These are phyloP conservation scores for Oryzias celebensis DNA, from an alignment of 2,113 vertebrate genomes.

Conservation along the genomic window DNA sequence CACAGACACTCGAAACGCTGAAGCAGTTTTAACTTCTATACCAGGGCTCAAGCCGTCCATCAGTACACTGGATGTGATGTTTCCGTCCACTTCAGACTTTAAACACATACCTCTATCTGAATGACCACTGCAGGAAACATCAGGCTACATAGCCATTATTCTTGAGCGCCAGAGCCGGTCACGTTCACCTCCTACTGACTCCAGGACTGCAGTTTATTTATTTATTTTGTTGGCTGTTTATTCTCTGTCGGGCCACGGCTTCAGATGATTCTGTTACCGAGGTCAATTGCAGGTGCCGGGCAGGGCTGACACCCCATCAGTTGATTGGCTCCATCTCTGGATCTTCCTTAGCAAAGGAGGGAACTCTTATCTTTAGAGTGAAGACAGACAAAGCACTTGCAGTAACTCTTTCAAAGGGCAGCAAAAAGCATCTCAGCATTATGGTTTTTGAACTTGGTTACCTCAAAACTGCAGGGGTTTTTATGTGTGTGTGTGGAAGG, in stretches of 20 bases:
- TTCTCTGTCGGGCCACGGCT: neutral
- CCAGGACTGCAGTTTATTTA: neutral
- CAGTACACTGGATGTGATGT: neutral
- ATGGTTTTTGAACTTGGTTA: too few species aligned
- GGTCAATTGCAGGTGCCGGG: neutral
- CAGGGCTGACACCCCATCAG: neutral
- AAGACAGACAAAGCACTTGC: neutral
- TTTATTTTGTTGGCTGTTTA: neutral
- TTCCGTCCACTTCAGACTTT: slow-evolving; percentile 6
- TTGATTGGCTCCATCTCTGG: neutral
- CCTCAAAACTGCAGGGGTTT: too few species aligned
- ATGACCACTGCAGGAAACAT: neutral
- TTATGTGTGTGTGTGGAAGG: too few species aligned
- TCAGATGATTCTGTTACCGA: neutral
- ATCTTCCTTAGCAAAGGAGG: neutral
- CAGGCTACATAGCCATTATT: neutral
- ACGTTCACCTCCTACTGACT: neutral
- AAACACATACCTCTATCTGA: slow-evolving; percentile 5
- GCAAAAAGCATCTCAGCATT: neutral
- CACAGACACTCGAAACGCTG: neutral
- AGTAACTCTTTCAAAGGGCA: neutral
- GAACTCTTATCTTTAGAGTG: neutral
- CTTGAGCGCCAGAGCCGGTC: neutral
- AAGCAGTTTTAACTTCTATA: neutral
- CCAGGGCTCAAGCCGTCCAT: slow-evolving; percentile 1